A percentile compares a stretch with the other conserved stretches of the same genome.
Conservation (phyloP, 1,140 invertebrate species). For the Orchestia grillus region DNA sequence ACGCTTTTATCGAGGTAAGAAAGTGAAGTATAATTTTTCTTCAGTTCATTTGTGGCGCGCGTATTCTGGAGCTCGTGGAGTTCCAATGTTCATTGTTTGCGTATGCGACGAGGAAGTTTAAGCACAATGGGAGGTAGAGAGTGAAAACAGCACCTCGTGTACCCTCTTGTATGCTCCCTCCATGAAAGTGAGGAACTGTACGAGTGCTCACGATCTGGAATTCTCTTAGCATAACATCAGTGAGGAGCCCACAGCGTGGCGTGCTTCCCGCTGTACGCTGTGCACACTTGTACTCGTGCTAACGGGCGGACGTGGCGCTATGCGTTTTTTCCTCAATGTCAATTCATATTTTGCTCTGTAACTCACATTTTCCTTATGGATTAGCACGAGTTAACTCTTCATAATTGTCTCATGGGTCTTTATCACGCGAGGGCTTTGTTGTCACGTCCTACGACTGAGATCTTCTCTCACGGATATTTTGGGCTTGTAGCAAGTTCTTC, state of each 20-base stretch:
- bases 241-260: background rate
- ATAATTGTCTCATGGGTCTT: background rate
- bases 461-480: too few relatives aligned
- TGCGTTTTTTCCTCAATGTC: background rate
- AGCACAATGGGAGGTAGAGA: slow-evolving; percentile 14
- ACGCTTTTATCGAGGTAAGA: background rate
- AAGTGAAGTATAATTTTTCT: background rate
- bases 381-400: background rate
- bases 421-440: too few relatives aligned
- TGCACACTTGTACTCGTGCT: background rate
- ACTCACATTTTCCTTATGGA: background rate
- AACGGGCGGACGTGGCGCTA: background rate
- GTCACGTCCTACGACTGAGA: too few relatives aligned
- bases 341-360: background rate
- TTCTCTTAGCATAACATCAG: slow-evolving; percentile 20
- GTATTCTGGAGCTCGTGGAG: background rate
- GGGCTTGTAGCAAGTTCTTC: too few relatives aligned
- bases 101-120: slow-evolving; percentile 35
- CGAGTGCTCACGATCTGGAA: slow-evolving; percentile 22
- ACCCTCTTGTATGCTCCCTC: background rate
- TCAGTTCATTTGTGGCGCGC: background rate
- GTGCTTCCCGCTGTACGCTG: background rate
- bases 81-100: slow-evolving; percentile 23
- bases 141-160: slow-evolving; percentile 5
- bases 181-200: background rate